A percentile compares a stretch with the other conserved stretches of the same genome.
Evolutionary conservation across 2,888 invertebrate genomes (phyloP).

Genomic region (Drosophila stalkeri): DNA sequence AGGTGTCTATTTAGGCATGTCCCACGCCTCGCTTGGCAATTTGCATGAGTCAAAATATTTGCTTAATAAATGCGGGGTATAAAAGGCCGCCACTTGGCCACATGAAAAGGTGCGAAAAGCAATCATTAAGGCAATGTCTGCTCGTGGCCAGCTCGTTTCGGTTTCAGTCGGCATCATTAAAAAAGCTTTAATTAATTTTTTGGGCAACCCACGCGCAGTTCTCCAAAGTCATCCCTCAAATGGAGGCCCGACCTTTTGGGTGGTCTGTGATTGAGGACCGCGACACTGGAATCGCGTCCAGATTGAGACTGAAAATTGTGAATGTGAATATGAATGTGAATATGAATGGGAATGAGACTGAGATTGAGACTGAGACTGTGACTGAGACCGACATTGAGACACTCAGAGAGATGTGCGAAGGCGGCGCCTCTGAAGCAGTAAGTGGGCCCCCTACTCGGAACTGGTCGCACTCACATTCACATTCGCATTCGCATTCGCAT

Average conservation of each 20-base stretch:
- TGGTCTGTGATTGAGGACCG: slow-evolving; percentile 55
- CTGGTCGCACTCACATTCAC: slow-evolving; percentile 20
- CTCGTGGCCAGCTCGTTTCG: slow-evolving; percentile 1
- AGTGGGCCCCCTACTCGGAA: slow-evolving; percentile 58
- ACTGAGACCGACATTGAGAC: slow-evolving; percentile 19
- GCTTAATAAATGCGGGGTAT: slow-evolving; percentile 56
- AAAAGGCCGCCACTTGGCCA: slow-evolving; percentile 26
- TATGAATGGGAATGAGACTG: slow-evolving; percentile 9
- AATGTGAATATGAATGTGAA: slow-evolving; percentile 18
- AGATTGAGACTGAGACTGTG: slow-evolving; percentile 11
- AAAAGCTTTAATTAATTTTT: slow-evolving; percentile 76
- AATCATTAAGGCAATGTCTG: slow-evolving; percentile 63
- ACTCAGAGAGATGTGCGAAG: slow-evolving; percentile 38
- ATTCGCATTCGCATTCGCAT: slow-evolving; percentile 3
- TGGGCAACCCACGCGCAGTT: slow-evolving; percentile 55
- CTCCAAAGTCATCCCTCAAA: slow-evolving; percentile 68
- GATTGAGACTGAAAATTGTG: slow-evolving; percentile 12
- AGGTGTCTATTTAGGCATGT: slow-evolving; percentile 23
- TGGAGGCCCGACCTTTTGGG: slow-evolving; percentile 57
- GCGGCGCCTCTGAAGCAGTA: slow-evolving; percentile 79
- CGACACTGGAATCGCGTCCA: slow-evolving; percentile 23
- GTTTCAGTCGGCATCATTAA: slow-evolving; percentile 74
- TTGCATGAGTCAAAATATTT: slow-evolving; percentile 77
- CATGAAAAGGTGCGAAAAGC: slow-evolving; percentile 77
- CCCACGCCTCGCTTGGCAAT: slow-evolving; percentile 27